Evolutionary conservation across 2,888 invertebrate species (phyloP), one percentile per base, ranked within the genome.

Genomic region (Eulithis prunata): DNA sequence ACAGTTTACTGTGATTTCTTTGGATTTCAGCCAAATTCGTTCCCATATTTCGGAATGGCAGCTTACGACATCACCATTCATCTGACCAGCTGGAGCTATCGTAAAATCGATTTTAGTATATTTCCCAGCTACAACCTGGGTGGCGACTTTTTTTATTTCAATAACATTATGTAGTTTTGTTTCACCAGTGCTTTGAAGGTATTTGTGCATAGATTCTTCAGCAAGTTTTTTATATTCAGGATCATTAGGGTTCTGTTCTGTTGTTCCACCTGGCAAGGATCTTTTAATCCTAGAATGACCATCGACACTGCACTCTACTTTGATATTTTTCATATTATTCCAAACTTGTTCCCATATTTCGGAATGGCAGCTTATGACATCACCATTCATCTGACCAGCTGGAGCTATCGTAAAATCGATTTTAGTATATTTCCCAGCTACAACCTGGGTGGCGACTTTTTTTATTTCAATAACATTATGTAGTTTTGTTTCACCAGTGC

Each of bases 51-150:
- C 43, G 11, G 55, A 55, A 21, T 14, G 14, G 21, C 55, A 55
- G 2, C 43, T 43, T 43, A 55, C 43, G 7, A 45, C 12, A 28
- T 55, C 55, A 10, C 41, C 41, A 41, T 5, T 41, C 6, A 8
- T 6, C 41, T 41, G 41, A 41, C 10, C 41, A 38, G 38, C 6
- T 38, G 38, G 38, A n/a, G 56, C 32, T 14, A 75, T 72, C 28
- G 61, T 68, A 38, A 80, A 80, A 21, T 74, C 66, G 4, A 83
- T 74, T 13, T 10, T 32, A 6, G 78, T 83, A 4, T 68, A 1
- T 0, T n/a, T 0, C 0, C 82, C 83, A 49, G 68, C 61, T n/a
- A 78, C 83, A 21, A 75, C 70, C 68, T 82, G 83, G 0, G 73
- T 77, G 0, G 67, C 62, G 3, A 78, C 83, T 45, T 68, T 72